Evolutionary conservation across 2,888 invertebrate genomes (phyloP), one percentile per base, ranked within the genome.

Genomic region (Ophion ellenae): DNA sequence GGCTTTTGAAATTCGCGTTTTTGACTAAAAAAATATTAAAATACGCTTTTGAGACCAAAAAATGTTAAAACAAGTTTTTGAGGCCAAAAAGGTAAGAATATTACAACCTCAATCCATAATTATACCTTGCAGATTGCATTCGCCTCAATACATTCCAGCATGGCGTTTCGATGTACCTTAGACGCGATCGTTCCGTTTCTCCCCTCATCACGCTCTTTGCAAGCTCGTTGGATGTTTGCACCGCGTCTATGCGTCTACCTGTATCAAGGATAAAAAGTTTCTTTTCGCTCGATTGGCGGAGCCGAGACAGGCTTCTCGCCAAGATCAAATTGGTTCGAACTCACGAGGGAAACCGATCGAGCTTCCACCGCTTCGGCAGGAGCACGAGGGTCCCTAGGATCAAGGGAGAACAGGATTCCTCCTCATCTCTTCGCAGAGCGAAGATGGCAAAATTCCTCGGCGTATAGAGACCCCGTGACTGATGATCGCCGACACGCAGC

Each of bases 401-500:
- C 85, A 14, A 17, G 17, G n/a, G 32, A 32, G 32, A 32, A 32
- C 32, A 32, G 32, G 32, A 32, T 87, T 88, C 88, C 83, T 75
- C 87, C 24, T 24, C 17, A 36, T 61, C n/a, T 61, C 45, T 69
- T 67, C 67, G 7, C 9, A 45, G 40, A 78, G 76, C 66, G 59
- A 75, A 92, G 91, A 92, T 92, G 91, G 89, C 90, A 85, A 91
- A 91, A 92, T 91, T 91, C 92, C 91, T 88, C 70, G 87, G 90
- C 91, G 90, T 90, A 90, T 84, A 67, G 71, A 66, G 80, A 71
- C 61, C 71, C 80, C 83, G 80, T 79, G 85, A 85, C 82, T 82
- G 82, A 85, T 83, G 80, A 85, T 82, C 75, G 70, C 82, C 69
- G 82, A 73, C 76, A 63, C 83, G 69, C 71, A 76, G 70, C 70